A percentile compares a stretch with the other conserved stretches of the same genome.
phyloP scores from a whole-genome alignment of 2,113 vertebrate species.

The Gambusia affinis region DNA sequence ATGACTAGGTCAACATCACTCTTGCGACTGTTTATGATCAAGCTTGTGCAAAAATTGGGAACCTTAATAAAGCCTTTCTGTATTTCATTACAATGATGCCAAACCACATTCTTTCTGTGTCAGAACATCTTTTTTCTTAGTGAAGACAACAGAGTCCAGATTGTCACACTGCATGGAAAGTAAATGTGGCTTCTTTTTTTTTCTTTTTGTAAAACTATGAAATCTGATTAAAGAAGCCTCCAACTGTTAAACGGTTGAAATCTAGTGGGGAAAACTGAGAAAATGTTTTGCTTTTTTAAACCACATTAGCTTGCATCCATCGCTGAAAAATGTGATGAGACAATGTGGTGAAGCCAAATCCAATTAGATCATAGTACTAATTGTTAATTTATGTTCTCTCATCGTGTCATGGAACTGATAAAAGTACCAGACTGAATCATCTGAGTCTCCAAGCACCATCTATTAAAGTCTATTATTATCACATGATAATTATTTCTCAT shows the following conservation, averaged over 20 bases:
- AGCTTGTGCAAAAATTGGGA: not conserved
- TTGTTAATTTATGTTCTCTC: not conserved
- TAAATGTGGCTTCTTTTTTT: not conserved
- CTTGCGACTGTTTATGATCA: conserved; percentile 1
- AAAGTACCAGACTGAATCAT: too few species aligned
- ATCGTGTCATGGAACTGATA: not conserved
- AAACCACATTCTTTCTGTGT: not conserved
- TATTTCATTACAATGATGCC: not conserved
- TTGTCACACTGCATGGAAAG: not conserved
- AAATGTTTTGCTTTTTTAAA: not conserved
- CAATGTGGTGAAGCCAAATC: not conserved
- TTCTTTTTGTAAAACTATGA: not conserved
- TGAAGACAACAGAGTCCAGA: not conserved
- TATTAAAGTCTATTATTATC: not conserved
- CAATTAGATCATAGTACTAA: not conserved
- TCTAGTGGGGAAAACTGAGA: not conserved
- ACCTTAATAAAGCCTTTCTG: not conserved
- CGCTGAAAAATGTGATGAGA: not conserved
- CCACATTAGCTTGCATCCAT: not conserved
- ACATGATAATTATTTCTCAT: too few species aligned
- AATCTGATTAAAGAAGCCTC: not conserved
- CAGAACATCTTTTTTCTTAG: not conserved
- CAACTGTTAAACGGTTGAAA: not conserved
- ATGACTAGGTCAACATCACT: not conserved
- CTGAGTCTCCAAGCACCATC: too few species aligned